Base-by-base conservation (phyloP, 2,113 vertebrate species). In the Oplegnathus fasciatus region DNA sequence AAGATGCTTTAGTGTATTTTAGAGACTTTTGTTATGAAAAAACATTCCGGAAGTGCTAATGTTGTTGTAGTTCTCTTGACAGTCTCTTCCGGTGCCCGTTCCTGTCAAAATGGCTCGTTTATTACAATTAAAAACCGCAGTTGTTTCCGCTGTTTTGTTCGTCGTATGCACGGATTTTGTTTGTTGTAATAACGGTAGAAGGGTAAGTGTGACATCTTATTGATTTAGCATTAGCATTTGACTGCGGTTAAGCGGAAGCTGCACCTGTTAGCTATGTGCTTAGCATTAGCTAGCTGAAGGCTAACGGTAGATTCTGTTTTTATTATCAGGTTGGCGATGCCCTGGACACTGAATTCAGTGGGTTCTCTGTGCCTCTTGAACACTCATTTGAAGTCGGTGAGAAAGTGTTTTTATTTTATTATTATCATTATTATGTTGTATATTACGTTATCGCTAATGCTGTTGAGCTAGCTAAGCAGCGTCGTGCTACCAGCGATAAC, bases 321-420 rank as follows among this genome's bases (percentile, higher is more conserved):
- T 26, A 37, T 77, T 61, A 22, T 2, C 91, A 98, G 97, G 77
- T 91, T 0, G 96, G 93, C 0, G 97, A 97, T 44, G 75, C 73
- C 0, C 73, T 95, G 72, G 97, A 98, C 28, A 75, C 94, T 0
- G 97, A 98, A 15, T 85, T 94, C 20, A 91, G 93, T 17, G 96
- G 96, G 1, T 91, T 97, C 1, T 94, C 96, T 0, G 87, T 98
- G 30, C 95, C 96, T 14, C 88, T 98, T n/a, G 97, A 98, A 66
- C 97, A 98, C 83, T 98, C 97, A 0, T 98, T 97, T 91, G 97
- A 98, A 95, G 90, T 96, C 1, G 97, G 97, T 98, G 67, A 97
- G 96, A 80, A 75, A 9, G 3, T 17, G 2, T 8, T 78, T 1
- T 7, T 4, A 2, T 24, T 46, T 14, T 3, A 1, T 4, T 61